Evolutionary conservation across 2,888 invertebrate genomes (phyloP).

Genomic region (Eupithecia centaureata): DNA sequence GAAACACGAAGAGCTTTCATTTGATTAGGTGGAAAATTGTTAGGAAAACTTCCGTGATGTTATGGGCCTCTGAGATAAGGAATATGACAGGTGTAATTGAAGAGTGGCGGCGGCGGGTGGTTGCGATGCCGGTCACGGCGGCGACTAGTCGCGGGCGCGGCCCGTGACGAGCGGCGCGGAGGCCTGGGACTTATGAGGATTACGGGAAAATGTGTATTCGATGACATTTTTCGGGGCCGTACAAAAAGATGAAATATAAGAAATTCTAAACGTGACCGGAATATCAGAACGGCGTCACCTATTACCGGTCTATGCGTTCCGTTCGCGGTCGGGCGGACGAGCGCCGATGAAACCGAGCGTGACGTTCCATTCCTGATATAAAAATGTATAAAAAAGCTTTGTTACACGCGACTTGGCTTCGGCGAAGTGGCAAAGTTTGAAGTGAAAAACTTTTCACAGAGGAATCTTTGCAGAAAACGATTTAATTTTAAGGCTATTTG

Average conservation of each 20-base stretch:
- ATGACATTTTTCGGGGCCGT: slow-evolving; percentile 83
- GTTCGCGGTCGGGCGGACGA: slow-evolving; percentile 78
- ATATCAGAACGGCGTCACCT: slow-evolving; percentile 77
- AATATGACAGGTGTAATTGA: slow-evolving; percentile 60
- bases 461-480: slow-evolving; percentile 80
- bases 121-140: slow-evolving; percentile 74
- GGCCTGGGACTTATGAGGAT: slow-evolving; percentile 82
- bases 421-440: slow-evolving; percentile 82
- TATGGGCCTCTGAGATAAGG: slow-evolving; percentile 56
- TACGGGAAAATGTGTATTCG: slow-evolving; percentile 84
- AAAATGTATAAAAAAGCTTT: slow-evolving; percentile 84
- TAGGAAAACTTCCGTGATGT: slow-evolving; percentile 44
- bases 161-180: slow-evolving; percentile 57
- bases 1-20: slow-evolving; percentile 39
- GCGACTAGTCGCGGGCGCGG: slow-evolving; percentile 62
- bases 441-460: slow-evolving; percentile 83
- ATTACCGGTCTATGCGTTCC: slow-evolving; percentile 80
- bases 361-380: slow-evolving; percentile 82
- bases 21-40: slow-evolving; percentile 47
- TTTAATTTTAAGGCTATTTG: slow-evolving; percentile 81
- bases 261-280: slow-evolving; percentile 82
- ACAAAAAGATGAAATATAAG: slow-evolving; percentile 84
- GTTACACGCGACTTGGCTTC: slow-evolving; percentile 81
- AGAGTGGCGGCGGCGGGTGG: slow-evolving; percentile 59
- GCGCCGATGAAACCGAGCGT: slow-evolving; percentile 79